A percentile compares a stretch with the other conserved stretches of the same genome.
phyloP scores from a whole-genome alignment of 2,888 invertebrate genomes.

The Drosophila bunnanda region DNA sequence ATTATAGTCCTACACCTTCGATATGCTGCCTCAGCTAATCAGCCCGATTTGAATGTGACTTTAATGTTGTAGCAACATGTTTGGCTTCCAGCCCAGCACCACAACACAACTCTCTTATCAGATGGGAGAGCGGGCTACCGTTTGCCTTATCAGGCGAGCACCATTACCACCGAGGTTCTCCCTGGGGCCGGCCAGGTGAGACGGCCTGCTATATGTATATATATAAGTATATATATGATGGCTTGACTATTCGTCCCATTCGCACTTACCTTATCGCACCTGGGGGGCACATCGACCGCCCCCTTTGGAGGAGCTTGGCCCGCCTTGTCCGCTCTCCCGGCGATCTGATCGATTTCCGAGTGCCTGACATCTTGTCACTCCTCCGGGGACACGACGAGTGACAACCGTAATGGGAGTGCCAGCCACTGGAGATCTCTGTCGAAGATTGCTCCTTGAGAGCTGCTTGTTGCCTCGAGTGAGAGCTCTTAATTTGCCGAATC shows the following conservation, averaged over 20 bases:
- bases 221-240: too few species aligned
- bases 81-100: constrained; percentile 9
- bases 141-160: constrained; percentile 28
- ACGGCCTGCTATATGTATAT: constrained; percentile 7
- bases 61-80: constrained; percentile 39
- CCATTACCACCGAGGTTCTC: constrained; percentile 1
- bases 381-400: constrained; percentile 1
- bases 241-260: constrained; percentile 28
- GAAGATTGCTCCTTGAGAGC: constrained; percentile 17
- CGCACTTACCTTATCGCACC: constrained; percentile 38
- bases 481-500: neutral
- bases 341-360: constrained; percentile 7
- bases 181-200: constrained; percentile 7
- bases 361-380: constrained; percentile 41
- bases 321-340: constrained; percentile 4
- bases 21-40: constrained; percentile 35
- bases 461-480: constrained; percentile 6
- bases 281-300: constrained; percentile 13
- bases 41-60: constrained; percentile 34
- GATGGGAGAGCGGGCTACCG: constrained; percentile 41
- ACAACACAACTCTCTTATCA: constrained; percentile 17
- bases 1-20: constrained; percentile 15
- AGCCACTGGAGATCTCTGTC: constrained; percentile 5
- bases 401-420: constrained; percentile 22
- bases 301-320: constrained; percentile 3